These are phyloP conservation scores for Condylura cristata DNA, from an alignment of 2,113 vertebrate genomes.

Conservation along the genomic window DNA sequence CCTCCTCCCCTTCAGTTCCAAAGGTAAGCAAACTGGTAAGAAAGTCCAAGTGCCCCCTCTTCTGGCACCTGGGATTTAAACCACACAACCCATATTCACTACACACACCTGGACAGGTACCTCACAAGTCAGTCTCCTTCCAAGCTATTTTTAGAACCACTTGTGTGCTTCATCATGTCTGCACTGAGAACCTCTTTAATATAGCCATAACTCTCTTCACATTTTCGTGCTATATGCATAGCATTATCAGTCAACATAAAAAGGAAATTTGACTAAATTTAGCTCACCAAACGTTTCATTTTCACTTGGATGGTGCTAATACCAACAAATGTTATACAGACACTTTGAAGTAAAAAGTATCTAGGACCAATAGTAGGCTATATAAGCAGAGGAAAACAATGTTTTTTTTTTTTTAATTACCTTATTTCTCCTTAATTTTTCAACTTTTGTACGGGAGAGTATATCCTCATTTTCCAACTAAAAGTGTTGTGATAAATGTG, in stretches of 20 bases:
- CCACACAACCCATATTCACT: fast-evolving
- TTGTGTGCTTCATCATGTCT: neutral
- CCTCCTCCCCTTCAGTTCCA: neutral
- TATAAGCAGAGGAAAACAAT: neutral
- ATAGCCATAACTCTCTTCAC: neutral
- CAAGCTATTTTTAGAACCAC: neutral
- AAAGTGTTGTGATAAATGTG: neutral
- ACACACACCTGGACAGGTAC: fast-evolving
- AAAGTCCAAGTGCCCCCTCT: neutral
- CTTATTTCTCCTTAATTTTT: neutral
- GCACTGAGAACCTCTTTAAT: neutral
- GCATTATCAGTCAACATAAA: neutral
- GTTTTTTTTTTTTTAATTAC: neutral
- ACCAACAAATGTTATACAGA: neutral
- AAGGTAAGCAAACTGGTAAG: neutral
- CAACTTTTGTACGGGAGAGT: neutral
- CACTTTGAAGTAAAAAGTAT: neutral
- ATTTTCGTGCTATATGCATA: neutral
- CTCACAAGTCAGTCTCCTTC: neutral
- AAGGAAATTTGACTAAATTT: neutral
- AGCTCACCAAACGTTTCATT: neutral
- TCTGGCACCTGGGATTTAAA: neutral
- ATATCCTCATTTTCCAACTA: neutral
- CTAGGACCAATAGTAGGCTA: neutral
- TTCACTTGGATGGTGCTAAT: neutral